phyloP scores from a whole-genome alignment of 2,888 invertebrate genomes.

The Deilephila elpenor region DNA sequence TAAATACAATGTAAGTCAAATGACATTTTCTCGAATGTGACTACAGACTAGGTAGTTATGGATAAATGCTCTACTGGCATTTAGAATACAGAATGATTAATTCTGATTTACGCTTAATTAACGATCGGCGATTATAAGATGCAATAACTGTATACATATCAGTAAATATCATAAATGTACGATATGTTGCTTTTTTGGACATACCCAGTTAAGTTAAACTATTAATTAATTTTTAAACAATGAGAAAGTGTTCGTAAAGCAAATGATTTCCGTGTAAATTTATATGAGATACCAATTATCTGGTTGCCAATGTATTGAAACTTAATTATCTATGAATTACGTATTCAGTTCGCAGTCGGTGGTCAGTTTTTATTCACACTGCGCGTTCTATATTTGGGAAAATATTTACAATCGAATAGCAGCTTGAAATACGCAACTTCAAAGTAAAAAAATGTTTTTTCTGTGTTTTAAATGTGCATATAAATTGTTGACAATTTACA shows the following conservation, averaged over 20 bases:
- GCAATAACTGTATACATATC: neutral
- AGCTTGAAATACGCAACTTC: neutral
- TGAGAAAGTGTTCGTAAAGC: neutral
- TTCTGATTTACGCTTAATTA: neutral
- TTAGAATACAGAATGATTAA: neutral
- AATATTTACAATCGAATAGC: neutral
- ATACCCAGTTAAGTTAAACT: neutral
- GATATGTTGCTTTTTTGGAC: neutral
- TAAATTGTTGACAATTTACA: neutral
- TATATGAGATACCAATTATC: neutral
- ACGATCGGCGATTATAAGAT: neutral
- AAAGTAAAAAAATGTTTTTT: neutral
- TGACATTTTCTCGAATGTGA: no score
- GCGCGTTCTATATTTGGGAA: slow-evolving; percentile 20
- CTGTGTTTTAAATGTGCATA: neutral
- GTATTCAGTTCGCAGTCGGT: slow-evolving; percentile 15
- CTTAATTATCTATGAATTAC: slow-evolving; percentile 17
- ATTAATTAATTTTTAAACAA: neutral
- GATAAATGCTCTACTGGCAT: neutral
- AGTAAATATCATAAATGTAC: neutral
- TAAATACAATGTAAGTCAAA: neutral
- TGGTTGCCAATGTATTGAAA: neutral
- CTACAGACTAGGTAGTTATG: no score
- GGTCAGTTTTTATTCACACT: slow-evolving; percentile 15
- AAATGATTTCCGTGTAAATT: neutral